phyloP scores from a whole-genome alignment of 64 coral and sea anemone species.

The Porites australiensis region DNA sequence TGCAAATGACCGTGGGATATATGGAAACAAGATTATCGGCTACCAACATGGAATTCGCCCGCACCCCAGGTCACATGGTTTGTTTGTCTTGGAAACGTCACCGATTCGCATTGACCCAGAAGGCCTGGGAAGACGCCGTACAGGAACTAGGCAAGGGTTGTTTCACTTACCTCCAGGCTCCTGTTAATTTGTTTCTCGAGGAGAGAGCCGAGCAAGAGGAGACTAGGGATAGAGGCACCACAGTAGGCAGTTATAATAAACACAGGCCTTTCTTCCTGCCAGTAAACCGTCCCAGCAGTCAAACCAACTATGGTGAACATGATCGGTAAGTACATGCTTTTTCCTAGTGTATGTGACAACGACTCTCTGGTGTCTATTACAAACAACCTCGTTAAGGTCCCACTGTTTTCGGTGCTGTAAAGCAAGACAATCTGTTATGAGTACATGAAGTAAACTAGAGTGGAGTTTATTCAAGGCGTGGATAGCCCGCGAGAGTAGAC shows the following conservation, averaged over 20 bases:
- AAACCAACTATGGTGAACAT: constrained; percentile 20
- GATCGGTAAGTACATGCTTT: background rate
- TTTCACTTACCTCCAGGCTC: constrained; percentile 7
- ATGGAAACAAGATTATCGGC: too few species aligned
- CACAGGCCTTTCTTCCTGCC: constrained; percentile 1
- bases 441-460: background rate
- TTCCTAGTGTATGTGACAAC: background rate
- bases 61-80: too few species aligned
- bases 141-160: too few species aligned
- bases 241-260: constrained; percentile 9
- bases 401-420: background rate
- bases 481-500: background rate
- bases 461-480: too few species aligned
- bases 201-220: constrained; percentile 17
- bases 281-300: constrained; percentile 34
- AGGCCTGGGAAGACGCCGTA: too few species aligned
- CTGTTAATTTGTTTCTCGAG: background rate
- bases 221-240: constrained; percentile 40
- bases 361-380: constrained; percentile 42
- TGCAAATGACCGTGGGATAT: too few species aligned
- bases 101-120: too few species aligned
- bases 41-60: too few species aligned
- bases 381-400: constrained; percentile 20
- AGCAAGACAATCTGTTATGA: background rate
- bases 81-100: too few species aligned